These are phyloP conservation scores for Athrips mouffetella DNA, from an alignment of 2,888 invertebrate species.

Conservation along the genomic window DNA sequence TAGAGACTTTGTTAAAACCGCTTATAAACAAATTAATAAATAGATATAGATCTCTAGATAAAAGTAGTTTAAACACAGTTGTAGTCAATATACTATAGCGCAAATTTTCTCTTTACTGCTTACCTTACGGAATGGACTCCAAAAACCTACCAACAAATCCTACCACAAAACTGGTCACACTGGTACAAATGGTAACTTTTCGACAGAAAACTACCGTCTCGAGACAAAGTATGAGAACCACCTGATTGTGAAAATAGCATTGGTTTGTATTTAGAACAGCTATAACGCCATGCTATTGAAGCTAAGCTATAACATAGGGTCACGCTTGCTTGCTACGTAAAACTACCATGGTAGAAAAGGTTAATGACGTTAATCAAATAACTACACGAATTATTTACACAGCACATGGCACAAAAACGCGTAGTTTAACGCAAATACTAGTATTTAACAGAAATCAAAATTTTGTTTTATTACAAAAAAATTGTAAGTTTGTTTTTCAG, in stretches of 20 bases:
- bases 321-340: conserved; percentile 54
- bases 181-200: conserved; percentile 33
- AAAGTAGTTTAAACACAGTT: conserved; percentile 20
- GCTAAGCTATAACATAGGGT: conserved; percentile 33
- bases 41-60: conserved; percentile 1
- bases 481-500: too few species aligned
- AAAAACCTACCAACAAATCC: conserved; percentile 26
- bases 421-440: not conserved
- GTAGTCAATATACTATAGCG: conserved; percentile 59
- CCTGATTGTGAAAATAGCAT: conserved; percentile 97
- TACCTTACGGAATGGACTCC: conserved; percentile 65
- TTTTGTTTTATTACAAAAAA: too few species aligned
- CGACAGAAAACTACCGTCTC: conserved; percentile 97
- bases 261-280: conserved; percentile 83
- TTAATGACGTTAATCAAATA: conserved; percentile 34
- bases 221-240: conserved; percentile 98
- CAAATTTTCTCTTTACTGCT: conserved; percentile 74
- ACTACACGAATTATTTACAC: conserved; percentile 4
- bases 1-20: too few species aligned
- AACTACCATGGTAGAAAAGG: conserved; percentile 29
- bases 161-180: conserved; percentile 40
- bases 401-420: too few species aligned
- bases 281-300: conserved; percentile 45
- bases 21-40: conserved; percentile 7
- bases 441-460: not conserved